Conservation (phyloP, 2,888 invertebrate species). For the Leucophenga maculata region DNA sequence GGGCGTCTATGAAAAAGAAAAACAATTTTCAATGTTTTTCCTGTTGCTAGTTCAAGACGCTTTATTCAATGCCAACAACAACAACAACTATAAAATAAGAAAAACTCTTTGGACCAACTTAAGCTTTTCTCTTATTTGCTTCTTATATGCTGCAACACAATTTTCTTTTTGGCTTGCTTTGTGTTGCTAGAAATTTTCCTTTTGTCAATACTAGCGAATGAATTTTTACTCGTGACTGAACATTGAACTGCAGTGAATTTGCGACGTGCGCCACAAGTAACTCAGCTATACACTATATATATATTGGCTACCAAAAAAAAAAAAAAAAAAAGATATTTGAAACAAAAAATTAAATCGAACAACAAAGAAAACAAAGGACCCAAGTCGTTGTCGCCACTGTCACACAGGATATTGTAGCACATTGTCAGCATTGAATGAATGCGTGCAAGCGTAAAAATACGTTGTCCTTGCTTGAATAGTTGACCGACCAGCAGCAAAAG, state of each 20-base stretch:
- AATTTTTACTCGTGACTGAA: constrained; percentile 53
- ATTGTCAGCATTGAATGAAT: neutral
- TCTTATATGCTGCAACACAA: neutral
- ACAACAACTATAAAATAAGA: no score
- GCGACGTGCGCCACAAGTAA: constrained; percentile 2
- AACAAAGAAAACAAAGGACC: neutral
- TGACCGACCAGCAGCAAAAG: neutral
- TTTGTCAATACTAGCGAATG: constrained; percentile 17
- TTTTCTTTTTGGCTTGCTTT: neutral
- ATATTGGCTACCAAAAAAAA: no score
- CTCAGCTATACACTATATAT: no score
- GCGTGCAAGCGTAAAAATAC: neutral
- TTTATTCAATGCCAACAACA: constrained; percentile 12
- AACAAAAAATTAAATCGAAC: neutral
- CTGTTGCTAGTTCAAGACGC: constrained; percentile 8
- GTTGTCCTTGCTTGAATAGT: constrained; percentile 33
- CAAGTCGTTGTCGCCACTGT: neutral
- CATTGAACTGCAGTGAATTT: constrained; percentile 14
- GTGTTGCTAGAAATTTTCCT: neutral
- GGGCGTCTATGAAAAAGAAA: neutral
- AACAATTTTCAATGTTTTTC: constrained; percentile 11
- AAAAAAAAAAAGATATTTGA: neutral
- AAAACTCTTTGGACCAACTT: constrained; percentile 16
- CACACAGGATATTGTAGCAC: constrained; percentile 3
- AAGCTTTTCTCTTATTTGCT: neutral